Evolutionary conservation across 2,888 invertebrate genomes (phyloP), one percentile per base, ranked within the genome.

Genomic region (Tortrix viridana): DNA sequence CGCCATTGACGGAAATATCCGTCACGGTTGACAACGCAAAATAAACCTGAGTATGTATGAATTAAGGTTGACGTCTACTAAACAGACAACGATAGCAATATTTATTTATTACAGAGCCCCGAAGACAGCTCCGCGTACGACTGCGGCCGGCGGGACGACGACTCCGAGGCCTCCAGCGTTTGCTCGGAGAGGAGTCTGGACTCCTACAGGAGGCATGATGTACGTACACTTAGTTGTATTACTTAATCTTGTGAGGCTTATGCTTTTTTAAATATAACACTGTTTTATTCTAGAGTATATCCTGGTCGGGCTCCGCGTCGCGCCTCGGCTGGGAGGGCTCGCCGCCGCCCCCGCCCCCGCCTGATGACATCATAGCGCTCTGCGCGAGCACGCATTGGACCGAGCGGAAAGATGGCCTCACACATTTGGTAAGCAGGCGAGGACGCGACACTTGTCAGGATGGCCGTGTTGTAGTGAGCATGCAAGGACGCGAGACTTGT

Each of bases 101-200:
- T 41, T 6, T 41, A n/a, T 54, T 23, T 14, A 4, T 44, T 44
- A 32, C 80, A 93, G 93, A 93, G 93, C 68, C 93, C 93, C 0
- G 93, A 93, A 68, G 93, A 93, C 71, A 88, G 82, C 47, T 86
- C 93, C 0, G 84, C 89, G 20, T 92, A 93, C 47, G 93, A 94
- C 19, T 76, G 76, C 0, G 71, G 84, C 0, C 76, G 82, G 0
- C 71, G 92, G 0, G 96, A 96, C 26, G 97, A 97, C 76, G 97
- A 98, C 77, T 97, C 98, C 7, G 98, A 99, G 85, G 98, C 98
- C 0, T 98, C 98, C 52, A 98, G 98, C 79, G 96, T 99, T 12
- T 98, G 98, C 82, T 98, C 98, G 0, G 98, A 98, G 76, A 92
- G 97, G 26, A 97, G 97, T 55, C 94, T 96, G 72, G 97, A 97